Evolutionary conservation across 2,113 vertebrate genomes (phyloP), one percentile per base, ranked within the genome.

Genomic region (Mungos mungo): DNA sequence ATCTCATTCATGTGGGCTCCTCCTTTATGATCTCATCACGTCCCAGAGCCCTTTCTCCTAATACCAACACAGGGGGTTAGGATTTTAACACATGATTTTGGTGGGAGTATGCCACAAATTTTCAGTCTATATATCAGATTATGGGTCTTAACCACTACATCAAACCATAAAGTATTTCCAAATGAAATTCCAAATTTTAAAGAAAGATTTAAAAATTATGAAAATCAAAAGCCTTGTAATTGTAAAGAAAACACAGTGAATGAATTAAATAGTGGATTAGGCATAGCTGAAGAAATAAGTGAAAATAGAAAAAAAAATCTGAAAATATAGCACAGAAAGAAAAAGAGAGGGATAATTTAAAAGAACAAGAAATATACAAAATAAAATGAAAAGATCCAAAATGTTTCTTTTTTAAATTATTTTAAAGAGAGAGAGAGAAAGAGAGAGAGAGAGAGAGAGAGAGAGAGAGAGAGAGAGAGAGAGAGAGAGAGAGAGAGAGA

Each of bases 171-270:
- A 41, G 2, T 50, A 92, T 72, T 74, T 94, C 33, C 27, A 80
- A 88, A 41, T 81, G 19, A 91, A 31, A 91, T 90, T 54, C 86
- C 6, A 57, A 91, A 86, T 94, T 85, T 79, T 27, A 72, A 80
- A 47, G 29, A 14, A 54, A 88, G 83, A 86, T 74, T 68, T 71
- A 4, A 85, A 89, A 93, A 72, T 63, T 50, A 84, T 5, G 35
- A 74, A 93, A 66, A 63, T 38, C 35, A 66, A 38, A 80, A 81
- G 27, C 60, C 0, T 25, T 54, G 1, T 65, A 88, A 87, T 71
- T 87, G 5, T 95, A 38, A 79, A 65, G 11, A 83, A 65, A 50
- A 72, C 25, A 80, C 74, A 7, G 16, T 41, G 23, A 16, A 29
- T 68, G 47, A 80, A 29, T 74, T 72, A 66, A 93, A 84, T 50